These are phyloP conservation scores for Thysanoteuthis rhombus DNA, from an alignment of 2,888 invertebrate species.

Conservation along the genomic window DNA sequence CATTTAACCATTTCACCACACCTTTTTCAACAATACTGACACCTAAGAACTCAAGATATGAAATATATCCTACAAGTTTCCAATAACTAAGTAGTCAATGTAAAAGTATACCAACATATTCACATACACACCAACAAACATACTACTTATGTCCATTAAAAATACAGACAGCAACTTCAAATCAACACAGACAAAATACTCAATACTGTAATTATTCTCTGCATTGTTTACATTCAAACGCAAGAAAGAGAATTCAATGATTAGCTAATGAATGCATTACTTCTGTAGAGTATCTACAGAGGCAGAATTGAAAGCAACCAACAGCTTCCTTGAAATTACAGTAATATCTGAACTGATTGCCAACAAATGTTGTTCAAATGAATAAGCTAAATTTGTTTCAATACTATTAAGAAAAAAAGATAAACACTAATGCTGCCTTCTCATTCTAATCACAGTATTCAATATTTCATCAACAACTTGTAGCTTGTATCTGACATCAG, in stretches of 20 bases:
- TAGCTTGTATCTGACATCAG: neutral
- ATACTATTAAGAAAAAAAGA: neutral
- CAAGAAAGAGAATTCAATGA: neutral
- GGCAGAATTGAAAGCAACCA: neutral
- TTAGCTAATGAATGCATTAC: neutral
- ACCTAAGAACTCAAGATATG: neutral
- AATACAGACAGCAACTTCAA: neutral
- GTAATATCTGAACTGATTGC: neutral
- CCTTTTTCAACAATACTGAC: neutral
- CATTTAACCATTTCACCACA: slow-evolving; percentile 12
- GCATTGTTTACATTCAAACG: neutral
- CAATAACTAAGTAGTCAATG: neutral
- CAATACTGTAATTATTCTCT: neutral
- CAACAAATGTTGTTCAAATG: neutral
- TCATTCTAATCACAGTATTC: slow-evolving; percentile 12
- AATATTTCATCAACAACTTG: neutral
- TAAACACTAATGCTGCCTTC: neutral
- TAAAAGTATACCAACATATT: slow-evolving; percentile 12
- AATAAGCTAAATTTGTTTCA: neutral
- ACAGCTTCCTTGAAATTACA: neutral
- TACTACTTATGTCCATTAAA: neutral
- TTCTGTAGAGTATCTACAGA: neutral
- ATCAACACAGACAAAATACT: neutral
- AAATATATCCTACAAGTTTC: neutral
- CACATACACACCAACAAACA: neutral